Conservation (phyloP, 2,888 invertebrate species). For the Andrena camellia region DNA sequence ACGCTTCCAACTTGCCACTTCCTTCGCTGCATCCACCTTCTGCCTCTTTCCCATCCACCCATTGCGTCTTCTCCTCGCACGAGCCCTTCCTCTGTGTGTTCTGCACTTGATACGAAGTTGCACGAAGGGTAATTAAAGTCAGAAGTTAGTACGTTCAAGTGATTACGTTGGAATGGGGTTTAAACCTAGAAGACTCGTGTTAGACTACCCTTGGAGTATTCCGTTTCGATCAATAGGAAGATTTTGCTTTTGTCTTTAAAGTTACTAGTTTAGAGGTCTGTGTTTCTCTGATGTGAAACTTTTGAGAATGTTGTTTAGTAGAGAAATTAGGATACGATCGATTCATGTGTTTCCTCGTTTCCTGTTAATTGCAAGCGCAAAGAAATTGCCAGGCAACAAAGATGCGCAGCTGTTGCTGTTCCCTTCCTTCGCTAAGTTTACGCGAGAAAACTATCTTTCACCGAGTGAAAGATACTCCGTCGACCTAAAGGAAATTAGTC, state of each 20-base stretch:
- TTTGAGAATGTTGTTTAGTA: background rate
- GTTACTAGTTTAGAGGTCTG: too few species aligned
- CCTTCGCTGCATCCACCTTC: background rate
- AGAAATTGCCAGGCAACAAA: background rate
- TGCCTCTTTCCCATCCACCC: background rate
- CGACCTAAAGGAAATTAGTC: conserved; percentile 42
- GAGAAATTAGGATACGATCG: background rate
- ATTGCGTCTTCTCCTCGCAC: background rate
- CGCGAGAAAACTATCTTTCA: background rate
- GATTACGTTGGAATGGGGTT: conserved; percentile 1
- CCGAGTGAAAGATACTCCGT: conserved; percentile 13
- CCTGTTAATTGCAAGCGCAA: background rate
- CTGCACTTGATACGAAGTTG: background rate
- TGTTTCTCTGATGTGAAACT: too few species aligned
- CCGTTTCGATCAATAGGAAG: background rate
- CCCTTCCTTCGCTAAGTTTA: background rate
- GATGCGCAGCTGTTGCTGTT: background rate
- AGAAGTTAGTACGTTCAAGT: background rate
- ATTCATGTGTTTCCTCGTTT: background rate
- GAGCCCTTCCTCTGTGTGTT: conserved; percentile 5
- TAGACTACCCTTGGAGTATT: background rate
- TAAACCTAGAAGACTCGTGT: background rate
- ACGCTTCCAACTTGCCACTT: conserved; percentile 22
- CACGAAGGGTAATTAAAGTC: background rate
- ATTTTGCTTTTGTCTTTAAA: background rate